These are phyloP conservation scores for Charanyca ferruginea DNA, from an alignment of 2,888 invertebrate genomes.

Conservation along the genomic window DNA sequence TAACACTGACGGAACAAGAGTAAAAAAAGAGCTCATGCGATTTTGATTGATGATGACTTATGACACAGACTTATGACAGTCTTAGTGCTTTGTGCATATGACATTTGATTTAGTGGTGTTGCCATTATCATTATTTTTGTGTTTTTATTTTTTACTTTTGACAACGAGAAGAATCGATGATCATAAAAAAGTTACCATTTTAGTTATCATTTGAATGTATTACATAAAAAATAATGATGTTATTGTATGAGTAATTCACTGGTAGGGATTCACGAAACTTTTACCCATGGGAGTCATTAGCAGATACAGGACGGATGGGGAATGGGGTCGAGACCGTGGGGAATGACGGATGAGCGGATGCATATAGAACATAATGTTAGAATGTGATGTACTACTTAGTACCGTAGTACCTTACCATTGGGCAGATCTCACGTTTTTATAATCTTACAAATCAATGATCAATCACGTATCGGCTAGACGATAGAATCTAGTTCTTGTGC, in stretches of 20 bases:
- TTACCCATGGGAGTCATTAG: neutral
- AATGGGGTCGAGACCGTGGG: constrained; percentile 1
- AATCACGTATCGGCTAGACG: constrained; percentile 45
- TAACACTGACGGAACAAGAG: constrained; percentile 62
- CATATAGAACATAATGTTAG: constrained; percentile 14
- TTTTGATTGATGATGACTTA: constrained; percentile 59
- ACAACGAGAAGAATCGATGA: neutral
- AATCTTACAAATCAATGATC: constrained; percentile 45
- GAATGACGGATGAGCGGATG: constrained; percentile 24
- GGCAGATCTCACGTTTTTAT: constrained; percentile 24
- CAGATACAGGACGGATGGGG: neutral
- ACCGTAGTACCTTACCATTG: constrained; percentile 8
- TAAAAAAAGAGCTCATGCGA: constrained; percentile 40
- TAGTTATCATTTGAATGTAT: too few relatives aligned
- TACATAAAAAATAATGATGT: too few relatives aligned
- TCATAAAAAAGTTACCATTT: too few relatives aligned
- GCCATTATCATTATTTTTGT: constrained; percentile 11
- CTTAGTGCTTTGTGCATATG: too few relatives aligned
- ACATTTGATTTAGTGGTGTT: constrained; percentile 36
- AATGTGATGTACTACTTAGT: neutral
- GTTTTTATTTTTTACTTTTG: neutral
- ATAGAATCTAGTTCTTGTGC: constrained; percentile 3
- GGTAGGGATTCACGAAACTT: neutral
- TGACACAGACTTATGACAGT: too few relatives aligned
- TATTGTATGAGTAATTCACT: too few relatives aligned